Conservation (phyloP, 2,113 vertebrate species). For the Burhinus bistriatus region DNA sequence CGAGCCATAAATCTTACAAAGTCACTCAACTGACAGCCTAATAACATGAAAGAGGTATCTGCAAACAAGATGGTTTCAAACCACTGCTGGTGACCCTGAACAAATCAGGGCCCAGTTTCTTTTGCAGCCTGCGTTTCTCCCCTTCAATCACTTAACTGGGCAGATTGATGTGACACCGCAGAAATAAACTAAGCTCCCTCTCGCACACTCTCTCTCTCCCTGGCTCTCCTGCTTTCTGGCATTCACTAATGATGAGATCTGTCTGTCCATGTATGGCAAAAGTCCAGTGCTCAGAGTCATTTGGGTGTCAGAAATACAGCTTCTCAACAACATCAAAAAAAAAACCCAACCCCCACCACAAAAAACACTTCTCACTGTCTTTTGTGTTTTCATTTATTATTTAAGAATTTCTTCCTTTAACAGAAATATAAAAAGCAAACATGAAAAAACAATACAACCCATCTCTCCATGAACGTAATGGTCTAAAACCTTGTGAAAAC, state of each 20-base stretch:
- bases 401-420: background rate
- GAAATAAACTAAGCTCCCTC: slow-evolving; percentile 59
- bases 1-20: slow-evolving; percentile 71
- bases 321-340: background rate
- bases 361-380: accelerated
- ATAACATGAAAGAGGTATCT: slow-evolving; percentile 76
- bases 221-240: background rate
- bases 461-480: background rate
- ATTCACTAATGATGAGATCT: slow-evolving; percentile 40
- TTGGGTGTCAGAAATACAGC: background rate
- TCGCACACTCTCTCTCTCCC: background rate
- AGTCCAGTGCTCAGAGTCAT: background rate
- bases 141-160: slow-evolving; percentile 72
- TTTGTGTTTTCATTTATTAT: background rate
- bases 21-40: slow-evolving; percentile 70
- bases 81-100: slow-evolving; percentile 76
- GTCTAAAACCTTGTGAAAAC: background rate
- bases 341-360: background rate
- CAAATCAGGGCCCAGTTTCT: slow-evolving; percentile 74
- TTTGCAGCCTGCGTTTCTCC: slow-evolving; percentile 56
- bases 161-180: slow-evolving; percentile 66
- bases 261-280: slow-evolving; percentile 5
- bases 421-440: background rate
- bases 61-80: slow-evolving; percentile 78
- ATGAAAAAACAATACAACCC: background rate